Evolutionary conservation across 2,888 invertebrate genomes (phyloP).

Genomic region (Agriopis marginaria): DNA sequence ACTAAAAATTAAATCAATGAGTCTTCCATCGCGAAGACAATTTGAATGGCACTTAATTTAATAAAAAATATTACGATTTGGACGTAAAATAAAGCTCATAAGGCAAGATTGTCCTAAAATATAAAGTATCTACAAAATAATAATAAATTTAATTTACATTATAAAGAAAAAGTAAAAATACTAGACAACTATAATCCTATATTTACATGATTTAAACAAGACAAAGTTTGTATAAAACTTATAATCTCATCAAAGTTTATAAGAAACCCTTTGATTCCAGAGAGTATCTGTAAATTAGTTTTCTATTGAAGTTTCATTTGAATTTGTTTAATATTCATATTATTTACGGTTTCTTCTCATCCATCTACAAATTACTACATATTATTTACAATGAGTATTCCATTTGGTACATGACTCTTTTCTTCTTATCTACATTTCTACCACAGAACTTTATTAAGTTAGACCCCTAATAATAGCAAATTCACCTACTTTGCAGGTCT

Average conservation of each 20-base stretch:
- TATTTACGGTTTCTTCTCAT: slow-evolving; percentile 3
- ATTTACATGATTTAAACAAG: slow-evolving; percentile 10
- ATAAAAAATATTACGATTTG: slow-evolving; percentile 51
- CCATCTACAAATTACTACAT: slow-evolving; percentile 2
- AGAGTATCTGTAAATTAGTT: slow-evolving; percentile 27
- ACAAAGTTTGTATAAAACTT: background rate
- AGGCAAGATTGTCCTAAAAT: slow-evolving; percentile 45
- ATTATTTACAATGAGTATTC: slow-evolving; percentile 42
- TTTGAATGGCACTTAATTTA: slow-evolving; percentile 67
- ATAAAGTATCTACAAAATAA: slow-evolving; percentile 44
- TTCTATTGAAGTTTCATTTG: slow-evolving; percentile 34
- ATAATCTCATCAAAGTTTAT: slow-evolving; percentile 6
- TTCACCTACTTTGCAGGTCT: too few relatives aligned
- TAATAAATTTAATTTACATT: slow-evolving; percentile 12
- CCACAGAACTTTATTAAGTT: background rate
- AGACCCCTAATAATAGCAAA: too few relatives aligned
- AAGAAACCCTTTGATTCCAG: slow-evolving; percentile 6
- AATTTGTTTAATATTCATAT: background rate
- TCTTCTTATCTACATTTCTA: background rate
- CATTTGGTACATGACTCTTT: slow-evolving; percentile 42
- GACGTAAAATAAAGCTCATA: slow-evolving; percentile 54
- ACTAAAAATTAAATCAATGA: slow-evolving; percentile 47
- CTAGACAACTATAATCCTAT: background rate
- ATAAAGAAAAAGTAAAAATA: slow-evolving; percentile 2
- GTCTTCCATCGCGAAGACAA: slow-evolving; percentile 49